Base-by-base conservation (phyloP, 1,140 invertebrate genomes). In the Dinoponera quadriceps region DNA sequence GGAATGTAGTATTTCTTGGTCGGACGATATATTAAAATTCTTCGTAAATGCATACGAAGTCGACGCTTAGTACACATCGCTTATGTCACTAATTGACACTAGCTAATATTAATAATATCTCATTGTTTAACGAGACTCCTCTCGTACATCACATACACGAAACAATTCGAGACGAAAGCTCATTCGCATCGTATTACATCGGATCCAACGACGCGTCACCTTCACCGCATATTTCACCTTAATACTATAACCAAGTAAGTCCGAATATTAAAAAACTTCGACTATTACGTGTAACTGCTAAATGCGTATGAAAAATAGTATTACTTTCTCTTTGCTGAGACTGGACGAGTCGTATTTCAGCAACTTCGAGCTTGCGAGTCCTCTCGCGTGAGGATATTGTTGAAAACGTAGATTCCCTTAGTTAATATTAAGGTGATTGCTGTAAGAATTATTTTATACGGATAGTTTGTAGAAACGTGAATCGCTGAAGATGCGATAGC, bases 1-100 rank as follows among this genome's bases (percentile, higher is more conserved):
- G 72, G 72, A 75, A 75, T 75, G 72, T 74, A 59, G 16, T 16
- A 49, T 75, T 49, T 75, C 48, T 75, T 75, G 38, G 25, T 62
- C 57, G n/a, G n/a, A 51, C 38, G 5, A 60, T n/a, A 74, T 51
- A 62, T 44, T 74, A 48, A 48, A 51, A 65, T 51, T 75, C 9
- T 63, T 51, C 44, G 33, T 51, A 33, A 51, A 75, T 65, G 20
- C n/a, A 74, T 74, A 62, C 57, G 25, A 49, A 65, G 3, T 33
- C n/a, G 29, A 9, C 11, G 1, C 22, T 63, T 14, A 65, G 29
- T 65, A 49, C 18, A 65, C 25, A 33, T 75, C 18, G 27, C 48
- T 51, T 75, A 63, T 44, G 7, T 63, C 2, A n/a, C 14, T 75
- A 49, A 18, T 75, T 74, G 14, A 44, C 1, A 3, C 16, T 65